A percentile compares a stretch with the other conserved stretches of the same genome.
Conservation (phyloP, 2,113 vertebrate genomes). For the Alethe castanea region DNA sequence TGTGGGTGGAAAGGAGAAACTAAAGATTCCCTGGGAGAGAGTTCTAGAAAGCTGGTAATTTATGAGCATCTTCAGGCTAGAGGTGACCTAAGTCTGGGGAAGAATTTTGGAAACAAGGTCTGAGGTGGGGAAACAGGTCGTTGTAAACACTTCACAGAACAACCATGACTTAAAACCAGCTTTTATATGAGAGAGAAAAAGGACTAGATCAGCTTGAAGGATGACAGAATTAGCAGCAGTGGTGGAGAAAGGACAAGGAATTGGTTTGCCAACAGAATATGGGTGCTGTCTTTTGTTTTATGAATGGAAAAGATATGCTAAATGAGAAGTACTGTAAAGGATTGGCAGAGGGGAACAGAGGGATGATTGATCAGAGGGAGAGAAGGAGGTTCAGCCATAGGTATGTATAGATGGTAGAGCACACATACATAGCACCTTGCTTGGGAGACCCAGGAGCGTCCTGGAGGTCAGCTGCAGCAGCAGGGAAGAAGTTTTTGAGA, state of each 20-base stretch:
- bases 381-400: not conserved
- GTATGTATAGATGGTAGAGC: not conserved
- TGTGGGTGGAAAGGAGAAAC: not conserved
- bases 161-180: not conserved
- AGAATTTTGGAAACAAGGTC: not conserved
- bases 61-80: not conserved
- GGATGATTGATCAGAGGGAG: not conserved
- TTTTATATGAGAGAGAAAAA: not conserved
- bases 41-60: not conserved
- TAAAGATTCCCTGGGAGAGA: not conserved
- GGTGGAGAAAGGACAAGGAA: not conserved
- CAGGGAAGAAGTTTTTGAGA: not conserved
- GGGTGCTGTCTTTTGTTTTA: not conserved
- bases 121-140: not conserved
- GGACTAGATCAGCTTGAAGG: not conserved
- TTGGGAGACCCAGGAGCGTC: not conserved
- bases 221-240: not conserved
- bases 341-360: not conserved
- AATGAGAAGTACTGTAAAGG: not conserved
- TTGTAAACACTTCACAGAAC: not conserved
- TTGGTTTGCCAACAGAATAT: not conserved
- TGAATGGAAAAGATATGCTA: not conserved
- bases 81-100: not conserved
- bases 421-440: not conserved
- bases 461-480: not conserved